Evolutionary conservation across 2,113 vertebrate genomes (phyloP), one percentile per base, ranked within the genome.

Genomic region (Poeciliopsis occidentalis): DNA sequence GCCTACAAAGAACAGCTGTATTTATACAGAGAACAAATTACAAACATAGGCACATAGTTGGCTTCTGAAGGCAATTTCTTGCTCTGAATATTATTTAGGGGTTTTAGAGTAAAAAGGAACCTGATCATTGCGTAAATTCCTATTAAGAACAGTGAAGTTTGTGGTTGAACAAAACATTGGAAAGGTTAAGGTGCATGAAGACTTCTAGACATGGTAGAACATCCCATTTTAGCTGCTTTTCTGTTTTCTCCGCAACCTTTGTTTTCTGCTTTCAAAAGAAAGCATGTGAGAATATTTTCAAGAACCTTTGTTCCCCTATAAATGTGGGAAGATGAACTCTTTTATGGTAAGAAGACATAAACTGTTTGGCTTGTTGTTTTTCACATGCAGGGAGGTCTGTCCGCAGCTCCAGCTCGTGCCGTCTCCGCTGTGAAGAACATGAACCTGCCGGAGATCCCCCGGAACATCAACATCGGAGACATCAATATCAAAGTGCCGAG

Each of bases 401-500:
- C 96, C 0, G 97, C 96, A 0, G 97, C 96, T 11, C 97, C 97
- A 0, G 96, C 97, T 22, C 95, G 97, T 0, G 96, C 97, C 0
- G 96, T 99, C 67, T 99, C 97, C 0, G 97, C 97, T 0, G 96
- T 98, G 87, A 99, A 99, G 89, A 98, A 96, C 89, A 98, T 99
- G 94, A 99, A 97, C 79, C 96, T 99, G 76, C 97, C 97, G 0
- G 97, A 98, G 89, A 96, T 98, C 57, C 97, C 97, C 2, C 95
- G 97, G 39, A 98, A 98, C 93, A 98, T 98, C 94, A 98, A 97
- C 94, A 96, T 98, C 0, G 96, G 96, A 0, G 96, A 98, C 89
- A 96, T 98, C 92, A 97, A 96, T 89, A 98, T 99, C 92, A 98
- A 98, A 94, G 97, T 98, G 79, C 96, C 97, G 82, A 98, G 95